These are phyloP conservation scores for Chrosomus eos DNA, from an alignment of 2,797 vertebrate species.

Conservation along the genomic window DNA sequence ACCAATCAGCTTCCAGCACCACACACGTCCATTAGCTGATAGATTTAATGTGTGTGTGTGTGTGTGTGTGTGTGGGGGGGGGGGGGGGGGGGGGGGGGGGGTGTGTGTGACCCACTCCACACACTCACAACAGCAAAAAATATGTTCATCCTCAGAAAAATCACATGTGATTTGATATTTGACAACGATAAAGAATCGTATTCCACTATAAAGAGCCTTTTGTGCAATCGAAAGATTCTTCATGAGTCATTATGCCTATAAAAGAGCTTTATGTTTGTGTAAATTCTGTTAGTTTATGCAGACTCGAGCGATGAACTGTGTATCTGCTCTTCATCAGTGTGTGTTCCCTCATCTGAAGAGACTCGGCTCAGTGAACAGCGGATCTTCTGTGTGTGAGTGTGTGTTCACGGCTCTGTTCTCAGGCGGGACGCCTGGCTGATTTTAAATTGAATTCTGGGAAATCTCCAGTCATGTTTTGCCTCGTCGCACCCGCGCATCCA, in stretches of 20 bases:
- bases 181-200: no score
- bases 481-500: background rate
- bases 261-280: background rate
- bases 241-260: no score
- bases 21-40: background rate
- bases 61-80: no score
- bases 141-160: no score
- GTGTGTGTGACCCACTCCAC: no score
- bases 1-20: background rate
- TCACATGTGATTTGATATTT: no score
- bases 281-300: background rate
- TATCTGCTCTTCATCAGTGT: background rate
- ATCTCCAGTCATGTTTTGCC: background rate
- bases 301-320: background rate
- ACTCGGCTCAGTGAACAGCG: background rate
- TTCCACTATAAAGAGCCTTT: background rate
- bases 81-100: no score
- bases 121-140: no score
- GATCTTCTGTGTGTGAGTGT: background rate
- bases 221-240: background rate
- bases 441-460: slow-evolving; percentile 4
- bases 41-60: no score
- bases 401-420: background rate
- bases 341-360: background rate
- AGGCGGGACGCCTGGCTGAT: background rate